Base-by-base conservation (phyloP, 2,797 vertebrate species). In the Esox lucius region DNA sequence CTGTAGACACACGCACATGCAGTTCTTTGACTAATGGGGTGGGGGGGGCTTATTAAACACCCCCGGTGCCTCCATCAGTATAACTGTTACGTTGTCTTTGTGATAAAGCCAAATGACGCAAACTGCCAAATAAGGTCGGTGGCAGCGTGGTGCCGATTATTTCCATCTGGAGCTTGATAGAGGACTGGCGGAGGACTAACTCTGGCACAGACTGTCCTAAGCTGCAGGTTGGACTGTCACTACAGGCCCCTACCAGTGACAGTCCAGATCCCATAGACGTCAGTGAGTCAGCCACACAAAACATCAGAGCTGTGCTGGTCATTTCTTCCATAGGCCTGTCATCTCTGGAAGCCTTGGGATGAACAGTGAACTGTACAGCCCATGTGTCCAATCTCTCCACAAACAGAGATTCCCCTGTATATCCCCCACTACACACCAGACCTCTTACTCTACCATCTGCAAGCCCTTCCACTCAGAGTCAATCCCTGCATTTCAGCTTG, bases 301-400 rank as follows among this genome's bases (percentile, higher is more conserved):
- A 84, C 71, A 76, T 65, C 68, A 66, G 33, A 46, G 67, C 53
- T 68, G 70, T 66, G 73, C 77, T 82, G 73, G 71, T 83, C n/a
- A 66, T 48, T 80, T 79, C 68, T 78, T 82, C 78, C 76, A 83
- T 39, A 35, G 12, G 51, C 75, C 64, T 59, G 67, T 59, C 24
- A 22, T 51, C 51, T 68, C 56, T 72, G 62, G 7, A 26, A 13
- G 66, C 35, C 19, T 67, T 56, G 56, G 24, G 16, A 9, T 4
- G 12, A 28, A 49, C 5, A 9, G 22, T 49, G 22, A 11, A 70
- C 68, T 17, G 8, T 22, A 59, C 53, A 22, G 53, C 53, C 68
- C 24, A 11, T 70, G 68, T 69, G 68, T 51, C 24, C 68, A 69
- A 33, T 70, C 15, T 17, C 26, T 24, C 48, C 17, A 28, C 68